These are phyloP conservation scores for Wasmannia auropunctata DNA, from an alignment of 1,140 invertebrate species.

Conservation along the genomic window DNA sequence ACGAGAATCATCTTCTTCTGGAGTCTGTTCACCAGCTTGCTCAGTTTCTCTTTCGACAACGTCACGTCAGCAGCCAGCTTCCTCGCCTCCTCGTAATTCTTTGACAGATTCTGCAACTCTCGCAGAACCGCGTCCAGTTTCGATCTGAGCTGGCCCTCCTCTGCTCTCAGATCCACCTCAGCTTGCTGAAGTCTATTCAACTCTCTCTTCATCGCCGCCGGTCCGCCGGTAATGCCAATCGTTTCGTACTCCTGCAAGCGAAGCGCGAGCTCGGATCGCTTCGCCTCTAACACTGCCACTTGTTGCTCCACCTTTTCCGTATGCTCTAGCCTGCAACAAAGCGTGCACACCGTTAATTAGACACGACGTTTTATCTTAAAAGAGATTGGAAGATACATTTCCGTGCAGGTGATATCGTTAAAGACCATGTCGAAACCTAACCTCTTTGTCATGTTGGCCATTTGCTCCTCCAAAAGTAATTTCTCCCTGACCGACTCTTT, in stretches of 20 bases:
- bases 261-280: conserved; percentile 74
- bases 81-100: conserved; percentile 80
- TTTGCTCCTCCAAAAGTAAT: conserved; percentile 82
- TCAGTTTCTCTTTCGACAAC: conserved; percentile 79
- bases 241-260: conserved; percentile 80
- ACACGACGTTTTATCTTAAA: not conserved
- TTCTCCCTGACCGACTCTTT: conserved; percentile 82
- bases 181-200: conserved; percentile 82
- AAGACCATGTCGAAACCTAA: conserved; percentile 63
- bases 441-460: conserved; percentile 79
- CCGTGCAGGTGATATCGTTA: conserved; percentile 77
- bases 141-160: conserved; percentile 81
- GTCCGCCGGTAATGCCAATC: conserved; percentile 79
- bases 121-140: conserved; percentile 77
- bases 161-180: conserved; percentile 77
- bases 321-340: conserved; percentile 76
- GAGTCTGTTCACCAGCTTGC: conserved; percentile 83
- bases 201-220: conserved; percentile 78
- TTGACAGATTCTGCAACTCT: conserved; percentile 72
- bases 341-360: not conserved
- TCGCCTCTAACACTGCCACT: conserved; percentile 74
- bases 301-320: conserved; percentile 80
- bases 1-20: conserved; percentile 88
- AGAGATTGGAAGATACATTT: not conserved
- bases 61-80: conserved; percentile 78